Evolutionary conservation across 2,797 vertebrate species (phyloP).

Genomic region (Mergus octosetaceus): DNA sequence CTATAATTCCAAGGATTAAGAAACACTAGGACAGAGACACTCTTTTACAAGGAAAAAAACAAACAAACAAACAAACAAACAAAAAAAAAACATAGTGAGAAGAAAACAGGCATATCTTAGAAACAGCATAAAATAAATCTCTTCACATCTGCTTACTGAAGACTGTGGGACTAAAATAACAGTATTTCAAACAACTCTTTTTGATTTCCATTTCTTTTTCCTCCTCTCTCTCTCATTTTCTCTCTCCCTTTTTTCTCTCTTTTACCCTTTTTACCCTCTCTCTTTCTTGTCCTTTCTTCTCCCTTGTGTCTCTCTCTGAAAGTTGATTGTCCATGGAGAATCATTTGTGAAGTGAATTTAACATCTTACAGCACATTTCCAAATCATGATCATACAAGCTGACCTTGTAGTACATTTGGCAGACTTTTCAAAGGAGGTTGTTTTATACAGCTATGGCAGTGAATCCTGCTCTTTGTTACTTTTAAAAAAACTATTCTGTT

Average conservation of each 20-base stretch:
- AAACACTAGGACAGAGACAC: neutral
- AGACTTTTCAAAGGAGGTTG: slow-evolving; percentile 28
- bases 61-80: neutral
- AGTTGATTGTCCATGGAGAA: neutral
- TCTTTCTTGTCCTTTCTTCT: neutral
- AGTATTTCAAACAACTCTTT: neutral
- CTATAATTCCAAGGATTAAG: neutral
- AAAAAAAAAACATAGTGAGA: neutral
- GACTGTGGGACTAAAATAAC: neutral
- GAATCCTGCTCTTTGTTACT: neutral
- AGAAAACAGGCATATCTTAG: neutral
- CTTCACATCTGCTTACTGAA: neutral
- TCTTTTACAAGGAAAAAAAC: neutral
- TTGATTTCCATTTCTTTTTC: neutral
- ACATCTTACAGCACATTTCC: neutral
- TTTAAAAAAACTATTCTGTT: slow-evolving; percentile 18
- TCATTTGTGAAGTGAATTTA: slow-evolving; percentile 13
- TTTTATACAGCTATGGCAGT: neutral
- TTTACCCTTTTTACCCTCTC: neutral
- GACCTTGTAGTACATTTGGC: slow-evolving; percentile 12
- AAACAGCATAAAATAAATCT: neutral
- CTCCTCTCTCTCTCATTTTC: neutral
- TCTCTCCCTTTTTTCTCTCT: neutral
- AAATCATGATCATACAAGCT: neutral
- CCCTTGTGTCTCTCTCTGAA: neutral